Conservation (phyloP, 2,797 vertebrate species). For the Momotus momota region DNA sequence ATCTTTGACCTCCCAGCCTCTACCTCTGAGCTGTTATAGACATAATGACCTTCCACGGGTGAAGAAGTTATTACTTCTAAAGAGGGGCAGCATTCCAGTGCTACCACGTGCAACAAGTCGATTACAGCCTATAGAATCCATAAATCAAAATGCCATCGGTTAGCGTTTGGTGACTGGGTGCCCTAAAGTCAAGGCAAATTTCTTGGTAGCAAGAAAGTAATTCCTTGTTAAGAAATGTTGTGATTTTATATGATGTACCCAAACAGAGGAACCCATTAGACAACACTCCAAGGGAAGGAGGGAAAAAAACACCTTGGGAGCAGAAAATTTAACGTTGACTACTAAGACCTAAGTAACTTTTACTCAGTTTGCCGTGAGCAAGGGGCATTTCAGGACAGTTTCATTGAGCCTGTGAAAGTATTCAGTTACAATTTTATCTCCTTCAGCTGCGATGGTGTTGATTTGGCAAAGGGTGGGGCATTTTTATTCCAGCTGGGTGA, state of each 20-base stretch:
- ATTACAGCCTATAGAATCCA: background rate
- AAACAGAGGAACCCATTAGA: background rate
- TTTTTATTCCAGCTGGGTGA: constrained; percentile 15
- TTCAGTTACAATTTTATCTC: constrained; percentile 49
- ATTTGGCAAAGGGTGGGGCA: background rate
- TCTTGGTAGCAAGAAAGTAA: background rate
- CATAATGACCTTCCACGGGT: constrained; percentile 8
- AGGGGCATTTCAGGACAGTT: constrained; percentile 47
- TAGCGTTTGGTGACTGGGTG: background rate
- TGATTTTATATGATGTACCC: background rate
- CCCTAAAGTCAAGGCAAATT: background rate
- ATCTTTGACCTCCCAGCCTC: background rate
- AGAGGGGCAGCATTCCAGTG: constrained; percentile 22
- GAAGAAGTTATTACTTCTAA: constrained; percentile 31
- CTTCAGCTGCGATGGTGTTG: background rate
- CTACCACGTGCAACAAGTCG: constrained; percentile 37
- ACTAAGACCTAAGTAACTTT: background rate
- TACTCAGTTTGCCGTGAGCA: background rate
- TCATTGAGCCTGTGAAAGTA: background rate
- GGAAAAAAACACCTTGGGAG: background rate
- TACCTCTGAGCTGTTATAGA: background rate
- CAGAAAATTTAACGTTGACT: background rate
- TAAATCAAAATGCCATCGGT: background rate
- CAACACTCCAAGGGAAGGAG: background rate
- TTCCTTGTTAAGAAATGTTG: background rate